A percentile compares a stretch with the other conserved stretches of the same genome.
Evolutionary conservation across 2,888 invertebrate genomes (phyloP).

Genomic region (Lasioglossum oenotherae): DNA sequence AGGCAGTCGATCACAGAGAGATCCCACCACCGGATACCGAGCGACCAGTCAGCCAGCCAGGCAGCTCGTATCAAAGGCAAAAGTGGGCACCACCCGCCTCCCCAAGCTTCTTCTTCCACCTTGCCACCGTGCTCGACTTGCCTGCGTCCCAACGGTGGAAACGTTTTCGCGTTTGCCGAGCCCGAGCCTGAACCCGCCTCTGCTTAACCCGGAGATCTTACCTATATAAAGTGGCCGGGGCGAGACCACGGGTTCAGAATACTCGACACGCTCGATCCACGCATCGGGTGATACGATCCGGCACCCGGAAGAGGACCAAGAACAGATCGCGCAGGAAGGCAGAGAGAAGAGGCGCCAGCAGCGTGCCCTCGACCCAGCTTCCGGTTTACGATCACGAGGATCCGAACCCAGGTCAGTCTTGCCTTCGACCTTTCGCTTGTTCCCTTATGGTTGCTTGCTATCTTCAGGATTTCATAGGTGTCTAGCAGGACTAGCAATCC

Average conservation of each 20-base stretch:
- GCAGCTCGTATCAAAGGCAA: constrained; percentile 65
- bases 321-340: constrained; percentile 11
- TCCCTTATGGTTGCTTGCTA: neutral
- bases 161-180: neutral
- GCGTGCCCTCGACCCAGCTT: constrained; percentile 29
- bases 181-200: neutral
- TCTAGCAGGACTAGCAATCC: neutral
- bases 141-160: neutral
- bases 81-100: constrained; percentile 64
- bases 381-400: neutral
- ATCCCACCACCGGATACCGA: constrained; percentile 60
- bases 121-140: neutral
- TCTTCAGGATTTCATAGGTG: neutral
- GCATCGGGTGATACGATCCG: constrained; percentile 63
- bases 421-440: neutral
- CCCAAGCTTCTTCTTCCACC: constrained; percentile 23
- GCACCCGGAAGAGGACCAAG: constrained; percentile 22
- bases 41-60: constrained; percentile 48
- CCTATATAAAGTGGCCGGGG: constrained; percentile 83
- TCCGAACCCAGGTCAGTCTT: constrained; percentile 20
- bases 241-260: constrained; percentile 82
- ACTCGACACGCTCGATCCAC: constrained; percentile 80
- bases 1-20: constrained; percentile 42
- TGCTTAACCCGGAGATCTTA: constrained; percentile 75
- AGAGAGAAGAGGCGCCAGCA: constrained; percentile 31